phyloP scores from a whole-genome alignment of 2,797 vertebrate species.

The Acropternis orthonyx region DNA sequence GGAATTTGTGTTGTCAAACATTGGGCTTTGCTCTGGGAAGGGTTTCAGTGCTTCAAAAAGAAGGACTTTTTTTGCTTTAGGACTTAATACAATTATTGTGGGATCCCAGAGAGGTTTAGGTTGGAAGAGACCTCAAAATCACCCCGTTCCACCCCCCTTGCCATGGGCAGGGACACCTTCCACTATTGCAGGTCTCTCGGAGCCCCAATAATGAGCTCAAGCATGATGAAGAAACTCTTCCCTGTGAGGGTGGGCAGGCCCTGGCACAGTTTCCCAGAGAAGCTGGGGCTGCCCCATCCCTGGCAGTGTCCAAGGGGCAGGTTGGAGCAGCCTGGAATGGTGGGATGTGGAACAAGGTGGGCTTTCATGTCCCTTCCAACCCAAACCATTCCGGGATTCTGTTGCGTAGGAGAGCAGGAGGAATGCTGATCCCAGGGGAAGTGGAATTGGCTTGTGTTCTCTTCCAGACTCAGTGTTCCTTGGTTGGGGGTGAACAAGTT shows the following conservation, averaged over 20 bases:
- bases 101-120: neutral
- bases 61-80: neutral
- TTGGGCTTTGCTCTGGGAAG: neutral
- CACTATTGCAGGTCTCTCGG: neutral
- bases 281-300: neutral
- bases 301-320: neutral
- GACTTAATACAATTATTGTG: neutral
- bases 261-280: neutral
- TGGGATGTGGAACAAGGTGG: neutral
- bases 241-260: neutral
- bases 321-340: neutral
- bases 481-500: neutral
- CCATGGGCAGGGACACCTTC: neutral
- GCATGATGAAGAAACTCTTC: neutral
- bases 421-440: neutral
- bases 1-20: accelerated
- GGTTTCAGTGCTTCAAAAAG: neutral
- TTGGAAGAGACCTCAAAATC: neutral
- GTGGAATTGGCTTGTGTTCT: neutral
- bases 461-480: neutral
- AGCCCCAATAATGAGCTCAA: neutral
- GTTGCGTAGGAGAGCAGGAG: neutral
- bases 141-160: neutral
- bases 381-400: neutral
- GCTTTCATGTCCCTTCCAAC: neutral